Evolutionary conservation across 2,888 invertebrate genomes (phyloP).

Genomic region (Pollenia labialis): DNA sequence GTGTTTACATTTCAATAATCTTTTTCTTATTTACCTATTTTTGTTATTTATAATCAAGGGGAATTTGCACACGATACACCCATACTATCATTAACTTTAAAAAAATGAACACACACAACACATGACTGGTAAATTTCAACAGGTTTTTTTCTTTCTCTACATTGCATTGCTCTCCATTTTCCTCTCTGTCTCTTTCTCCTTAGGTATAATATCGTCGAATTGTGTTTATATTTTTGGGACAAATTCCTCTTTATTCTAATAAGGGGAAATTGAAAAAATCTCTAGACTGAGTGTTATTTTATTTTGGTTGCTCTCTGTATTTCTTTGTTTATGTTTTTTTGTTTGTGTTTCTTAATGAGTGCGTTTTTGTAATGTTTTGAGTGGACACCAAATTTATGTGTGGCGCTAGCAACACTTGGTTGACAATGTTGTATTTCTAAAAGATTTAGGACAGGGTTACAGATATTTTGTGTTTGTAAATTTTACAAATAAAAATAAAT

Average conservation of each 20-base stretch:
- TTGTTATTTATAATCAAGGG: conserved; percentile 42
- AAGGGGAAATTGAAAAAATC: conserved; percentile 23
- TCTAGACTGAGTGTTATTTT: conserved; percentile 10
- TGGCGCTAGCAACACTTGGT: conserved; percentile 66
- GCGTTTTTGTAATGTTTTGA: conserved; percentile 15
- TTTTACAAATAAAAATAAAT: too few relatives aligned
- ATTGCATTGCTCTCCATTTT: not conserved
- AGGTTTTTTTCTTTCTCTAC: not conserved
- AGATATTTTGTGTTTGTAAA: conserved; percentile 32
- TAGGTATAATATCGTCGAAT: conserved; percentile 14
- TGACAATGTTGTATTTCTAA: conserved; percentile 66
- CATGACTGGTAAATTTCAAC: not conserved
- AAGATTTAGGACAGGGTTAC: conserved; percentile 33
- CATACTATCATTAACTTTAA: not conserved
- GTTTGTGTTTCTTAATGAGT: conserved; percentile 53
- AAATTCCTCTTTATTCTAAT: not conserved
- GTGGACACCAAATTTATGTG: conserved; percentile 49
- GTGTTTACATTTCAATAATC: conserved; percentile 49
- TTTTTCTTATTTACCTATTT: not conserved
- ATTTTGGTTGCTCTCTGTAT: conserved; percentile 12
- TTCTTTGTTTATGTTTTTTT: not conserved
- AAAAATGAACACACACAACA: not conserved
- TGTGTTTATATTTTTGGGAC: conserved; percentile 31
- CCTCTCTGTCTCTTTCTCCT: not conserved
- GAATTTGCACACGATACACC: conserved; percentile 59